Evolutionary conservation across 2,113 vertebrate genomes (phyloP).

Genomic region (Tretioscincus oriximinensis): DNA sequence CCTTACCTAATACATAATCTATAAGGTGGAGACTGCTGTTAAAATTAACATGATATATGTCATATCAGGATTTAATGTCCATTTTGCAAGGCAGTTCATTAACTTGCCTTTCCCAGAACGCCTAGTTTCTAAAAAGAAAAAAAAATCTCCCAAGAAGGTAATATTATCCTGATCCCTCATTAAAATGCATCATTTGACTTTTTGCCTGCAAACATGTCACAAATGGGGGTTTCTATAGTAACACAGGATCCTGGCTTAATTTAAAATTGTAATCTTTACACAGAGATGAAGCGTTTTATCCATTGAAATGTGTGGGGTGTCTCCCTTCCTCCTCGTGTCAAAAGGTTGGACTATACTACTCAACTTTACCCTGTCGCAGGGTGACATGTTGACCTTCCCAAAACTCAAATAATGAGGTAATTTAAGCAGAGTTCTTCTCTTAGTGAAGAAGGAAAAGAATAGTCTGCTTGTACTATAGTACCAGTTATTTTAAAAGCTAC

Average conservation of each 20-base stretch:
- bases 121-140: slow-evolving; percentile 42
- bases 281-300: slow-evolving; percentile 32
- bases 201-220: slow-evolving; percentile 48
- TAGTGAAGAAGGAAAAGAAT: not conserved
- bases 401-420: not conserved
- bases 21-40: slow-evolving; percentile 47
- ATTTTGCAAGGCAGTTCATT: slow-evolving; percentile 43
- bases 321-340: not conserved
- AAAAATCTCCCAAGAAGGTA: not conserved
- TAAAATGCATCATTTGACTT: slow-evolving; percentile 57
- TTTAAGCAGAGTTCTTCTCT: slow-evolving; percentile 35
- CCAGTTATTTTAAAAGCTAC: not conserved
- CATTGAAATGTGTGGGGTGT: slow-evolving; percentile 25
- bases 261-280: slow-evolving; percentile 62
- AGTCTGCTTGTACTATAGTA: not conserved
- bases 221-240: slow-evolving; percentile 64
- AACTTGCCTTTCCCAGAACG: slow-evolving; percentile 34
- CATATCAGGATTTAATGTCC: slow-evolving; percentile 46
- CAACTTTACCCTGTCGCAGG: slow-evolving; percentile 2
- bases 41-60: slow-evolving; percentile 43
- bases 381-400: not conserved
- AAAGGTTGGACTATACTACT: not conserved
- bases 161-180: slow-evolving; percentile 38
- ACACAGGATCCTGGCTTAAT: slow-evolving; percentile 52
- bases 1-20: slow-evolving; percentile 74